Conservation (phyloP, 2,113 vertebrate genomes). For the Carassius auratus region DNA sequence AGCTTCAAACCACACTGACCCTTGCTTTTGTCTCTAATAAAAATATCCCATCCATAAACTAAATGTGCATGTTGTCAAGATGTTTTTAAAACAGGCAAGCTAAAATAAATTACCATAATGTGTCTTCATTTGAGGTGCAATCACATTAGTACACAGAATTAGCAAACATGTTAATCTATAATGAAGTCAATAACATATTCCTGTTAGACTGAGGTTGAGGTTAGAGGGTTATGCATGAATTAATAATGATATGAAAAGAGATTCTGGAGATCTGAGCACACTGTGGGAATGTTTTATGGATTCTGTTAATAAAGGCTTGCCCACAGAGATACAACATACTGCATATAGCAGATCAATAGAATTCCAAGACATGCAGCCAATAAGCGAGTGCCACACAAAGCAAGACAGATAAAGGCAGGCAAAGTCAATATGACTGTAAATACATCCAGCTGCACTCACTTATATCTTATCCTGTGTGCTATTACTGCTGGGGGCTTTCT, state of each 20-base stretch:
- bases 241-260: slow-evolving; percentile 15
- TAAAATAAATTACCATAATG: not conserved
- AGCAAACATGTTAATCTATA: slow-evolving; percentile 26
- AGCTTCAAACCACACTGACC: not conserved
- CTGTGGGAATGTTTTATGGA: slow-evolving; percentile 43
- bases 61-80: not conserved
- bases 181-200: slow-evolving; percentile 8
- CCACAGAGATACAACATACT: slow-evolving; percentile 28
- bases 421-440: slow-evolving; percentile 63
- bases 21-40: not conserved
- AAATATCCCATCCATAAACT: not conserved
- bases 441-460: slow-evolving; percentile 73
- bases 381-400: slow-evolving; percentile 48
- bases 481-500: slow-evolving; percentile 65
- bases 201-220: not conserved
- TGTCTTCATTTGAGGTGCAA: not conserved
- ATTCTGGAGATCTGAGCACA: slow-evolving; percentile 28
- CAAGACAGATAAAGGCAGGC: slow-evolving; percentile 48
- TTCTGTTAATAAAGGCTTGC: slow-evolving; percentile 52
- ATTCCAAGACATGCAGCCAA: slow-evolving; percentile 47
- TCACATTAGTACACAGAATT: not conserved
- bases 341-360: slow-evolving; percentile 36
- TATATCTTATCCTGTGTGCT: slow-evolving; percentile 71
- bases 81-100: not conserved
- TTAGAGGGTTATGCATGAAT: slow-evolving; percentile 25